Base-by-base conservation (phyloP, 2,113 vertebrate genomes). In the Poeciliopsis retropinna region DNA sequence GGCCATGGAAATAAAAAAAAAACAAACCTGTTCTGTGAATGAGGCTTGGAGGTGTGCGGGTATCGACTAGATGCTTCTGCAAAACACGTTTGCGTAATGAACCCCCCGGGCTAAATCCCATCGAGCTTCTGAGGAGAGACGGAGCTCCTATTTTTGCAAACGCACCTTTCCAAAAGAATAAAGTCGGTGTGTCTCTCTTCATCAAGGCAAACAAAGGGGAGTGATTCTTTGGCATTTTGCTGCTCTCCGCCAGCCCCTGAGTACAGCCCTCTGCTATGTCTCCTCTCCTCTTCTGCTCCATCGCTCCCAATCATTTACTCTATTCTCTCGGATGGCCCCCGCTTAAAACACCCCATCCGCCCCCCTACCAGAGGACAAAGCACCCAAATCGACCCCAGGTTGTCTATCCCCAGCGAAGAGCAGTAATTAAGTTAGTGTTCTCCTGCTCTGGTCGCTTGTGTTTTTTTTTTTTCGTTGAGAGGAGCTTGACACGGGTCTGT, bases 231-330 rank as follows among this genome's bases (percentile, higher is more conserved):
- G 83, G 73, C 83, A 83, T 83, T 85, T 85, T 14, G 41, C 60
- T 73, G 79, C 81, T 79, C 64, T 77, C 62, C 54, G 77, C 70
- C 76, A 80, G 70, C 76, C 76, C 80, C 61, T 60, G 69, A 88
- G 79, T 82, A 39, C 66, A 86, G 82, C 84, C 88, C 88, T 90
- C 82, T 85, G 90, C 82, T 88, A 86, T 84, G 86, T 80, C 51
- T 88, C 85, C 74, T 72, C 73, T 72, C 61, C 11, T 82, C 78
- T 89, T 91, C 89, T 91, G 92, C 89, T 82, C 90, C 66, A 82
- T 92, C 89, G 57, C 85, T 89, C 81, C 79, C 78, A 79, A 92
- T 91, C 76, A 85, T 85, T 91, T 84, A 85, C 87, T 89, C 64
- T 51, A 54, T 91, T 83, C 82, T 85, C 74, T 87, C 70, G 65